Conservation (phyloP, 2,113 vertebrate genomes). For the Saimiri boliviensis region DNA sequence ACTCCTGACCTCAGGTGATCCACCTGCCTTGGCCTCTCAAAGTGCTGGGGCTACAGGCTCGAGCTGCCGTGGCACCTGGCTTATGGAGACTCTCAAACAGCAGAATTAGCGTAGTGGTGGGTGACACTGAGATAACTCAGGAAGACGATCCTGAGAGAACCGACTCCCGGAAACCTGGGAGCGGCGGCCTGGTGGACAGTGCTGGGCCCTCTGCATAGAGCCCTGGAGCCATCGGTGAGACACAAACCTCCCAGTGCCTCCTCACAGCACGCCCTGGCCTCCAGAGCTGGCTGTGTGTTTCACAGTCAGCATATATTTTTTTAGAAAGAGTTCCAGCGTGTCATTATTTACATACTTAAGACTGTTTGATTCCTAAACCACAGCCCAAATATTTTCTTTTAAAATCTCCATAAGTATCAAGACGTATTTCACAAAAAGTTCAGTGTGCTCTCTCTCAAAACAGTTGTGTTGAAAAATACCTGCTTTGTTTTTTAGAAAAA, state of each 20-base stretch:
- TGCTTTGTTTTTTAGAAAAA: conserved; percentile 80
- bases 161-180: accelerated
- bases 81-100: too few species aligned
- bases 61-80: accelerated
- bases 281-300: neutral
- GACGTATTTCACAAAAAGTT: conserved; percentile 72
- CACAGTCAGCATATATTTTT: neutral
- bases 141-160: accelerated
- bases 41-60: too few species aligned
- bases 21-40: too few species aligned
- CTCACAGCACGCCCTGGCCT: accelerated
- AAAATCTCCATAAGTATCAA: conserved; percentile 76
- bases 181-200: too few species aligned
- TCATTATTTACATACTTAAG: conserved; percentile 86
- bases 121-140: accelerated
- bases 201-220: accelerated
- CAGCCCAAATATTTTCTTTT: conserved; percentile 85
- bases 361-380: conserved; percentile 84
- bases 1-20: too few species aligned
- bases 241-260: accelerated
- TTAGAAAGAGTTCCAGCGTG: conserved; percentile 67
- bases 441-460: conserved; percentile 79
- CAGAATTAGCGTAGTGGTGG: accelerated
- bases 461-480: conserved; percentile 72
- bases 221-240: accelerated